Evolutionary conservation across 2,888 invertebrate genomes (phyloP).

Genomic region (Cryptocephalus primarius): DNA sequence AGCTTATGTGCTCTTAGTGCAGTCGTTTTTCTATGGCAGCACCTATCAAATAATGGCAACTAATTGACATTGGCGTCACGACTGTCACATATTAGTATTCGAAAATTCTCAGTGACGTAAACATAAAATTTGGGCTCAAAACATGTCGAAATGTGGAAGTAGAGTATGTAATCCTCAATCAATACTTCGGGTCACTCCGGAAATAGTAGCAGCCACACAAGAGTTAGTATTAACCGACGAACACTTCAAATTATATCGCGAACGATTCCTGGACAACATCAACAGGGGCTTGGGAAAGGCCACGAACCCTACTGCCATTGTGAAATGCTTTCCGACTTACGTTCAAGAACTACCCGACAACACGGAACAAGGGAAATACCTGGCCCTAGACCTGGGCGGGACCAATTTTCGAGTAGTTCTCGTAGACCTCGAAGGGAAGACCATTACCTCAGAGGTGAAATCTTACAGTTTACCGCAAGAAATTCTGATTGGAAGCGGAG

Average conservation of each 20-base stretch:
- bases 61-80: too few species aligned
- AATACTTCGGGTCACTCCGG: constrained; percentile 4
- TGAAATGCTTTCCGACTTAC: constrained; percentile 93
- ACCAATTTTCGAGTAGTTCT: constrained; percentile 95
- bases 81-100: too few species aligned
- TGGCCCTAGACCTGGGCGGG: constrained; percentile 95
- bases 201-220: constrained; percentile 9
- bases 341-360: constrained; percentile 93
- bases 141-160: constrained; percentile 7
- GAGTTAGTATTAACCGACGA: constrained; percentile 53
- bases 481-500: constrained; percentile 88
- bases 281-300: constrained; percentile 68
- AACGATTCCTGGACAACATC: constrained; percentile 63
- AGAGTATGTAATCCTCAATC: constrained; percentile 5
- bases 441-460: constrained; percentile 67
- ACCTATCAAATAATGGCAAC: too few species aligned
- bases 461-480: constrained; percentile 92
- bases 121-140: constrained; percentile 1
- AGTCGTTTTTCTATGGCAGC: too few species aligned
- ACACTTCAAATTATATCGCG: constrained; percentile 66
- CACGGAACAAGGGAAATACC: constrained; percentile 86
- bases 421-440: constrained; percentile 81
- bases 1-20: too few species aligned
- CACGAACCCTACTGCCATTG: constrained; percentile 64
- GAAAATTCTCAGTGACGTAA: too few species aligned